Evolutionary conservation across 2,113 vertebrate species (phyloP), one percentile per base, ranked within the genome.

Genomic region (Choloepus hoffmanni): DNA sequence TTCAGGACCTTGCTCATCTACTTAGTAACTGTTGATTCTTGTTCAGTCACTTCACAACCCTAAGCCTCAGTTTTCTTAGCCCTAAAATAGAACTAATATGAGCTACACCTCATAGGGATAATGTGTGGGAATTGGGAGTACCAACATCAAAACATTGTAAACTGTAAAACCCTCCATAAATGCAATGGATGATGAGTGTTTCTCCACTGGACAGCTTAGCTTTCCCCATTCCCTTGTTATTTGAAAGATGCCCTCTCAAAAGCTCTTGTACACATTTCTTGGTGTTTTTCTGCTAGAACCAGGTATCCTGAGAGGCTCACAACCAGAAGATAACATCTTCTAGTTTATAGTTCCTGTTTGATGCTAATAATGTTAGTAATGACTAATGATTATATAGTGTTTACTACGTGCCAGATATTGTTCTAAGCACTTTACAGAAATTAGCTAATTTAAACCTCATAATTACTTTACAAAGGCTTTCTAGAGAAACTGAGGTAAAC

Each of bases 371-470:
- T 60, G 40, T 50, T 58, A 68, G 28, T 12, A 55, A 18, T 77
- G 55, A 11, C 30, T 88, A 58, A 89, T 63, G 58, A 36, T 76
- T 72, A 55, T 5, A 77, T 48, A 50, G 60, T 48, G 6, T 86
- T 94, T 77, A 78, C n/a, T 50, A 43, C 74, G 9, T 55, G 19
- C 43, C 74, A 63, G 74, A 55, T 0, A 13, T 45, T 21, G 45
- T 53, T 77, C 33, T 73, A 85, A 81, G 36, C 21, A 92, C 72
- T 48, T 82, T 72, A 40, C 13, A 85, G n/a, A 93, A 93, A 87
- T 95, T 83, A 87, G 15, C 18, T 79, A 33, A 93, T 68, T 83
- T 88, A 65, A 84, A 90, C 45, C 10, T 87, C 43, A 14, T 58
- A 70, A 43, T 18, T 77, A 77, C 15, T 87, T 93, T 65, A 48